Evolutionary conservation across 2,888 invertebrate species (phyloP).

Genomic region (Nomada ruficornis): DNA sequence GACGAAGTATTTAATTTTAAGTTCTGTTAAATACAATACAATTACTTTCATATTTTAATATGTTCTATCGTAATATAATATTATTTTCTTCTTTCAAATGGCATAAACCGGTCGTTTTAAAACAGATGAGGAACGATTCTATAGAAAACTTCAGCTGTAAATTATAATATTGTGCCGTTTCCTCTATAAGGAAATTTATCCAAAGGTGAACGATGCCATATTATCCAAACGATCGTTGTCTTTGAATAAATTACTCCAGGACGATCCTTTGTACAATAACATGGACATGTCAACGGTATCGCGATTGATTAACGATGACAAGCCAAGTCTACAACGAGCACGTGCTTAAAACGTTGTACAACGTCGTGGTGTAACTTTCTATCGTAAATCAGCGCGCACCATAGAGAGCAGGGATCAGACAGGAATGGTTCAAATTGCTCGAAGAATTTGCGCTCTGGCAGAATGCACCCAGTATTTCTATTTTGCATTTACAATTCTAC

Average conservation of each 20-base stretch:
- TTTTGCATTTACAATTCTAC: not conserved
- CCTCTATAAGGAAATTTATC: not conserved
- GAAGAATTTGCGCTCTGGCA: constrained; percentile 9
- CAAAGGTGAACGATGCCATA: constrained; percentile 13
- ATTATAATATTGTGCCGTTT: not conserved
- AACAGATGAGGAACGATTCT: too few species aligned
- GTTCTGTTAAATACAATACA: too few species aligned
- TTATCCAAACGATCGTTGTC: constrained; percentile 26
- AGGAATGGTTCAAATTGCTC: constrained; percentile 29
- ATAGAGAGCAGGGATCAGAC: constrained; percentile 21
- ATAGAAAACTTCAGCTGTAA: not conserved
- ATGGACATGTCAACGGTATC: constrained; percentile 24
- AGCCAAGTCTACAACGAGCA: constrained; percentile 41
- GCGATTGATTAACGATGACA: constrained; percentile 66
- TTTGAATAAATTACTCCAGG: constrained; percentile 51
- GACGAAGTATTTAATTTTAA: too few species aligned
- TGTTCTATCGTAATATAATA: too few species aligned
- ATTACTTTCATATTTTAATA: too few species aligned
- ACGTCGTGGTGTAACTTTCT: constrained; percentile 60
- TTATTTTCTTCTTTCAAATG: too few species aligned
- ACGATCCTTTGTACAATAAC: constrained; percentile 7
- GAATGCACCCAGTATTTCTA: not conserved
- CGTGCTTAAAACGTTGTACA: constrained; percentile 61
- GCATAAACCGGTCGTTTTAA: too few species aligned
- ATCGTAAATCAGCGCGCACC: constrained; percentile 61